A percentile compares a stretch with the other conserved stretches of the same genome.
Conservation (phyloP, 2,888 invertebrate genomes). For the Saturnia pavonia region DNA sequence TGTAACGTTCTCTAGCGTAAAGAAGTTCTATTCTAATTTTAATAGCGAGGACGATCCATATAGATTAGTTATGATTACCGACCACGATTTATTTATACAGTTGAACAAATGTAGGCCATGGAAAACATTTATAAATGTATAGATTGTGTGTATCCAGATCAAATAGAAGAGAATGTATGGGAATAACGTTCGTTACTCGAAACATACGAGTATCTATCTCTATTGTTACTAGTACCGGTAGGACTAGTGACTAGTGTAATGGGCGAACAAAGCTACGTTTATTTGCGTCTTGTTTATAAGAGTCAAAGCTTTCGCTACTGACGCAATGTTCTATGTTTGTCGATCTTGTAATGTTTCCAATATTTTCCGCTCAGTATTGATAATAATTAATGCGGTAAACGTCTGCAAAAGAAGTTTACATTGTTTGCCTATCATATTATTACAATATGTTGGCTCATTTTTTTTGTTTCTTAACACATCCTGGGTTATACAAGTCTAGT, state of each 20-base stretch:
- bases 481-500: background rate
- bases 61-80: conserved; percentile 73
- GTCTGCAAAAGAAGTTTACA: background rate
- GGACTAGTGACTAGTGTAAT: conserved; percentile 36
- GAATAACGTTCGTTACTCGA: background rate
- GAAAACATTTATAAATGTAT: conserved; percentile 1
- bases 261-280: conserved; percentile 58
- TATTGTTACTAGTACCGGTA: conserved; percentile 24
- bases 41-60: conserved; percentile 60
- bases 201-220: too few species aligned
- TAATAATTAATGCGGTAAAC: conserved; percentile 16
- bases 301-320: conserved; percentile 59
- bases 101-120: conserved; percentile 50
- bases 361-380: conserved; percentile 24
- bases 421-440: background rate
- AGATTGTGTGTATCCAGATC: background rate
- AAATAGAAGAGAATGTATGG: background rate
- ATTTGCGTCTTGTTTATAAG: conserved; percentile 76
- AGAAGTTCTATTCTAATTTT: conserved; percentile 57
- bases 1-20: background rate
- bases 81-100: conserved; percentile 61
- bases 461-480: background rate
- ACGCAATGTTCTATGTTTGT: conserved; percentile 62
- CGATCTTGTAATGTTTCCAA: conserved; percentile 30
- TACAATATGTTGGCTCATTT: background rate